Conservation (phyloP, 2,797 vertebrate genomes). For the Philypnodon macrostomus region DNA sequence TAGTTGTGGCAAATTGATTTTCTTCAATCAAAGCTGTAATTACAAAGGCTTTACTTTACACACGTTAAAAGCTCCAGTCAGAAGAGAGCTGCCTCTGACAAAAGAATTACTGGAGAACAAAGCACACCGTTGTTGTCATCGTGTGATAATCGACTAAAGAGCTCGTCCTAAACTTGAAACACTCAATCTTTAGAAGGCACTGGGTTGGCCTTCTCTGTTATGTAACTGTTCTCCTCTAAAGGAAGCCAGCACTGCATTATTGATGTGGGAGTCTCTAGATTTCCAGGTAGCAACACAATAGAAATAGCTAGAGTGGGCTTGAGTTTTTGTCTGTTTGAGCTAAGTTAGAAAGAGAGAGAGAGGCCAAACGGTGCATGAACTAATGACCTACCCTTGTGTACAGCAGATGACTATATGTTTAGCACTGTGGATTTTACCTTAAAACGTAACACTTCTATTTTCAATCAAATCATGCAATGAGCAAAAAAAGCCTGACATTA, state of each 20-base stretch:
- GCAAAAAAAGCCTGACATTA: no score
- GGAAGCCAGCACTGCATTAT: constrained; percentile 66
- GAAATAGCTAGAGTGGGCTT: constrained; percentile 42
- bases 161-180: constrained; percentile 28
- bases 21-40: constrained; percentile 54
- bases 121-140: constrained; percentile 16
- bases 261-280: constrained; percentile 76
- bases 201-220: constrained; percentile 49
- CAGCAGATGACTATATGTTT: no score
- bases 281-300: constrained; percentile 52
- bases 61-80: constrained; percentile 26
- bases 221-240: constrained; percentile 64
- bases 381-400: constrained; percentile 39
- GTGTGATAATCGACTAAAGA: constrained; percentile 24
- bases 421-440: no score
- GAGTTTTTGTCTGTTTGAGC: constrained; percentile 45
- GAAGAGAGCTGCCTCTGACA: constrained; percentile 7
- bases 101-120: constrained; percentile 14
- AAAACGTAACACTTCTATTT: no score
- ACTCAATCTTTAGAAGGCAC: constrained; percentile 38
- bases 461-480: no score
- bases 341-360: constrained; percentile 19
- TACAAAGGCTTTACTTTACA: constrained; percentile 35
- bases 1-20: constrained; percentile 63
- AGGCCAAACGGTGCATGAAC: constrained; percentile 22